A percentile compares a stretch with the other conserved stretches of the same genome.
phyloP scores from a whole-genome alignment of 2,888 invertebrate species.

The Lingula anatina region DNA sequence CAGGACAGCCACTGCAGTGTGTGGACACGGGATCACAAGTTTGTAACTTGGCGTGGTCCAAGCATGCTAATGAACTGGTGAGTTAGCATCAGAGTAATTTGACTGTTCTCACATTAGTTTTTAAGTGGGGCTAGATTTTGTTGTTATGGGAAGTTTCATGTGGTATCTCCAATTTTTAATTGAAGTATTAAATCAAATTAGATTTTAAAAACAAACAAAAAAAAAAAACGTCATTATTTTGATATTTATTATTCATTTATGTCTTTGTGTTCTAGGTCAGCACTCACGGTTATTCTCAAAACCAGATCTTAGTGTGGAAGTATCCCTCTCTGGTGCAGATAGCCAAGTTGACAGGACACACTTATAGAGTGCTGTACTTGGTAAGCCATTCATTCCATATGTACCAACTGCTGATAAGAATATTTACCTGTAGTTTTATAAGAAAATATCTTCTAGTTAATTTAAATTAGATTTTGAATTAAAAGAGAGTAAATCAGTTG shows the following conservation, averaged over 20 bases:
- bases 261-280: slow-evolving; percentile 58
- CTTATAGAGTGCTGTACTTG: slow-evolving; percentile 89
- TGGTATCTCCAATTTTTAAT: neutral
- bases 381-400: slow-evolving; percentile 27
- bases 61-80: slow-evolving; percentile 94
- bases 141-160: neutral
- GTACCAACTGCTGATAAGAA: neutral
- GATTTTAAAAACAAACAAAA: no score
- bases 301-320: slow-evolving; percentile 98
- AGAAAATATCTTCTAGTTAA: no score
- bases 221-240: no score
- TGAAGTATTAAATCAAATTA: neutral
- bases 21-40: slow-evolving; percentile 98
- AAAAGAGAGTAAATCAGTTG: no score
- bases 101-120: no score
- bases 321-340: slow-evolving; percentile 96
- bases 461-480: no score
- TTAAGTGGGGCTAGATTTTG: neutral
- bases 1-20: slow-evolving; percentile 96
- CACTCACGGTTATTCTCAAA: slow-evolving; percentile 97
- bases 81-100: slow-evolving; percentile 17
- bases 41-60: slow-evolving; percentile 98
- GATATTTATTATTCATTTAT: no score
- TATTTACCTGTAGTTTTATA: neutral
- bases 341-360: slow-evolving; percentile 94